Evolutionary conservation across 2,888 invertebrate genomes (phyloP).

Genomic region (Chrysolina americana): DNA sequence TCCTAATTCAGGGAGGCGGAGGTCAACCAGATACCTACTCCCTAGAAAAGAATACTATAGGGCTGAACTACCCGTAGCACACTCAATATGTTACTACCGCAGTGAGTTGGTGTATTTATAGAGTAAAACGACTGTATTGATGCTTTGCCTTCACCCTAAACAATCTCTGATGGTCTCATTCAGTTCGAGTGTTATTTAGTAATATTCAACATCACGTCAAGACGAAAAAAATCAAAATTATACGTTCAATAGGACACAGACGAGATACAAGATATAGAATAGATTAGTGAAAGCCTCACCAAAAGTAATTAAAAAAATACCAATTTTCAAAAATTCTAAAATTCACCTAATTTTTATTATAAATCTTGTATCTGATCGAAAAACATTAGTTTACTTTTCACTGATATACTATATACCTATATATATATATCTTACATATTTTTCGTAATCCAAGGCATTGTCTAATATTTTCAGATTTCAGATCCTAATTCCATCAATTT

Average conservation of each 20-base stretch:
- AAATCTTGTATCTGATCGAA: constrained; percentile 35
- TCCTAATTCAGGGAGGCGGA: too few relatives aligned
- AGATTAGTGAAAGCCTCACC: constrained; percentile 21
- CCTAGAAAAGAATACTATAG: too few relatives aligned
- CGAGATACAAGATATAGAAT: constrained; percentile 35
- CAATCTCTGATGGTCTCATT: not conserved
- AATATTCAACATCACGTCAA: not conserved
- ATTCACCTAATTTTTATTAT: constrained; percentile 26
- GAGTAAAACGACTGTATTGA: too few relatives aligned
- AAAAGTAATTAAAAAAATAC: not conserved
- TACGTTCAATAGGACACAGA: constrained; percentile 32
- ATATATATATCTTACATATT: constrained; percentile 42
- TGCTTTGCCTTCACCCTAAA: too few relatives aligned
- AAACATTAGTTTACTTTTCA: too few relatives aligned
- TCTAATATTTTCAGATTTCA: constrained; percentile 44
- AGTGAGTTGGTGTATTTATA: too few relatives aligned
- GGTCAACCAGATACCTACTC: too few relatives aligned
- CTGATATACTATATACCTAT: too few relatives aligned
- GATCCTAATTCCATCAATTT: constrained; percentile 44
- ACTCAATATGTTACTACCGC: not conserved
- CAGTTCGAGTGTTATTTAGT: not conserved
- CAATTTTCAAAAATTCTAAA: not conserved
- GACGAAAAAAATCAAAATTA: constrained; percentile 37
- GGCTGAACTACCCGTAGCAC: too few relatives aligned
- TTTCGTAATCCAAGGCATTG: constrained; percentile 42